A percentile compares a stretch with the other conserved stretches of the same genome.
phyloP scores from a whole-genome alignment of 2,797 vertebrate species.

The Leptoclinus maculatus region DNA sequence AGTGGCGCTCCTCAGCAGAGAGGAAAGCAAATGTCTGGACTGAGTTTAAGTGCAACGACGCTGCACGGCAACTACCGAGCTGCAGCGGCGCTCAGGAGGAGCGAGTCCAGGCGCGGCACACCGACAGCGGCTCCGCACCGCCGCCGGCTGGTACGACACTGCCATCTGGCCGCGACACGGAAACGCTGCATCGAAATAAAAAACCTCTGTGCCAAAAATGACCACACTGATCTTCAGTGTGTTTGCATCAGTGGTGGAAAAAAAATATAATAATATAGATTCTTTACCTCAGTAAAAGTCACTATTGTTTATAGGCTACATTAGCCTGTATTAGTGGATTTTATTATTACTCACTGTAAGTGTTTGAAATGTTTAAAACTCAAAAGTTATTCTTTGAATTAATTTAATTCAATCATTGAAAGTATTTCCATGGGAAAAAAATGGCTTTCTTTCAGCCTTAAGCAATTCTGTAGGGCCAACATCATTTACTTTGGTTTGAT shows the following conservation, averaged over 20 bases:
- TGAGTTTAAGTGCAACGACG: constrained; percentile 24
- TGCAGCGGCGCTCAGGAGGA: constrained; percentile 24
- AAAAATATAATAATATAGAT: no score
- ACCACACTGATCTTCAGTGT: background rate
- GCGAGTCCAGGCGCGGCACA: constrained; percentile 10
- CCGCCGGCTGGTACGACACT: constrained; percentile 1
- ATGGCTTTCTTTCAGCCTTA: background rate
- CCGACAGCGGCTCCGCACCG: background rate
- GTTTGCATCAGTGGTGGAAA: background rate
- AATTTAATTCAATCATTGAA: background rate
- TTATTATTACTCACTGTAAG: background rate
- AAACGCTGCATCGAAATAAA: accelerated
- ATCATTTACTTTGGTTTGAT: background rate
- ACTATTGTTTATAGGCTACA: background rate
- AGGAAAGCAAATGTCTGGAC: constrained; percentile 9
- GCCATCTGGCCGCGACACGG: constrained; percentile 46
- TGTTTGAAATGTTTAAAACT: background rate
- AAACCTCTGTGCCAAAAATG: no score
- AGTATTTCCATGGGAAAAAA: background rate
- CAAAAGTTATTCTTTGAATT: background rate
- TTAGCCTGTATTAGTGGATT: background rate
- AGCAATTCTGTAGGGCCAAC: background rate
- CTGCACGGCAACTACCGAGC: constrained; percentile 33
- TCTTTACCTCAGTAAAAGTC: background rate
- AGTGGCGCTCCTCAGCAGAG: constrained; percentile 4